Percentiles rank a stretch among this genome's conserved stretches.
Evolutionary conservation across 2,888 invertebrate genomes (phyloP).

Genomic region (Panzeria rudis): DNA sequence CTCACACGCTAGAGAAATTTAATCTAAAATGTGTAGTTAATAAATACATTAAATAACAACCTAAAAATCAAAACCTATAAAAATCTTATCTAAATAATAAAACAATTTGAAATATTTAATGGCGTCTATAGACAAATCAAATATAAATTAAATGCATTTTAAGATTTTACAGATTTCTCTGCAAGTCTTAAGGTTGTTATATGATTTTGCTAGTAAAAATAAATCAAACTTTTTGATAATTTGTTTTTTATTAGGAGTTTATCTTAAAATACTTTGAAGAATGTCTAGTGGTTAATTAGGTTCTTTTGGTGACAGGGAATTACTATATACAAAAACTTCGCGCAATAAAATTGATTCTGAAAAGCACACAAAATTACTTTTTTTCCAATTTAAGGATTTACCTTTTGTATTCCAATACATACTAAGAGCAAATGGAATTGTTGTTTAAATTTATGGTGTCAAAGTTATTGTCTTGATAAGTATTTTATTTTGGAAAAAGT

Average conservation of each 20-base stretch:
- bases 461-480: neutral
- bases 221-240: neutral
- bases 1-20: neutral
- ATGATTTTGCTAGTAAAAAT: constrained; percentile 5
- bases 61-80: neutral
- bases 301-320: neutral
- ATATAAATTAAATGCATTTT: constrained; percentile 19
- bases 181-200: neutral
- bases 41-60: constrained; percentile 19
- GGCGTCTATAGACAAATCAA: neutral
- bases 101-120: constrained; percentile 18
- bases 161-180: neutral
- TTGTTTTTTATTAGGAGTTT: neutral
- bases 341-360: neutral
- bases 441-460: neutral
- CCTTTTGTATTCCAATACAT: neutral
- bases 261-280: neutral
- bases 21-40: constrained; percentile 21
- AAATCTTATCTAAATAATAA: constrained; percentile 25
- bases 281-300: neutral
- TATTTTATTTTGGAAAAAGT: neutral
- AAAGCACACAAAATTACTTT: neutral
- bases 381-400: neutral
- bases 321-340: neutral
- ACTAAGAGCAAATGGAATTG: neutral